Conservation (phyloP, 2,113 vertebrate genomes). For the Salminus brasiliensis region DNA sequence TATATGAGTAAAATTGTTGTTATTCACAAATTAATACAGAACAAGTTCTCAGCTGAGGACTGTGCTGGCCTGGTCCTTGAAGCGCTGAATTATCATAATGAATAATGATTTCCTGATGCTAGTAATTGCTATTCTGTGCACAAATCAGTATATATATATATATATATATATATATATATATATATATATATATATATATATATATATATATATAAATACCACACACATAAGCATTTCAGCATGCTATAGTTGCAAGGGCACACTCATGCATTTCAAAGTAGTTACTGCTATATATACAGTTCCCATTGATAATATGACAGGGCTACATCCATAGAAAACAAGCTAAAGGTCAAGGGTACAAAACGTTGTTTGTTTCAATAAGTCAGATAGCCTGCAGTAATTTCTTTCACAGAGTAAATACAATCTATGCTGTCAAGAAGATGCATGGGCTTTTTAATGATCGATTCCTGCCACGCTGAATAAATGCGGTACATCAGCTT, state of each 20-base stretch:
- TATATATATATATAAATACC: no score
- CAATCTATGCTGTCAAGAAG: constrained; percentile 76
- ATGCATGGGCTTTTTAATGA: constrained; percentile 74
- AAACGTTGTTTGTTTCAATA: constrained; percentile 59
- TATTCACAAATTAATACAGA: neutral
- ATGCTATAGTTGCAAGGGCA: constrained; percentile 46
- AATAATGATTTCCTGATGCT: constrained; percentile 2
- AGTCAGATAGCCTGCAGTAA: constrained; percentile 69
- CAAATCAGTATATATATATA: constrained; percentile 5
- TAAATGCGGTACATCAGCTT: constrained; percentile 70
- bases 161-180: no score
- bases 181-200: no score
- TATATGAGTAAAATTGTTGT: neutral
- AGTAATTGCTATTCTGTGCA: neutral
- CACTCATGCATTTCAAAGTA: constrained; percentile 35
- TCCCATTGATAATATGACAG: constrained; percentile 63
- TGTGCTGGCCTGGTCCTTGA: neutral
- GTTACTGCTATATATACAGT: constrained; percentile 47
- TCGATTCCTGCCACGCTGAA: constrained; percentile 69
- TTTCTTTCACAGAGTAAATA: constrained; percentile 73
- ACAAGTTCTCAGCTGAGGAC: neutral
- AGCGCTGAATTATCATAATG: neutral
- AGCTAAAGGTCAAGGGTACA: constrained; percentile 68
- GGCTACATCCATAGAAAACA: constrained; percentile 49
- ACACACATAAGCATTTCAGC: constrained; percentile 17